phyloP scores from a whole-genome alignment of 1,140 invertebrate species.

The Trinorchestia longiramus region DNA sequence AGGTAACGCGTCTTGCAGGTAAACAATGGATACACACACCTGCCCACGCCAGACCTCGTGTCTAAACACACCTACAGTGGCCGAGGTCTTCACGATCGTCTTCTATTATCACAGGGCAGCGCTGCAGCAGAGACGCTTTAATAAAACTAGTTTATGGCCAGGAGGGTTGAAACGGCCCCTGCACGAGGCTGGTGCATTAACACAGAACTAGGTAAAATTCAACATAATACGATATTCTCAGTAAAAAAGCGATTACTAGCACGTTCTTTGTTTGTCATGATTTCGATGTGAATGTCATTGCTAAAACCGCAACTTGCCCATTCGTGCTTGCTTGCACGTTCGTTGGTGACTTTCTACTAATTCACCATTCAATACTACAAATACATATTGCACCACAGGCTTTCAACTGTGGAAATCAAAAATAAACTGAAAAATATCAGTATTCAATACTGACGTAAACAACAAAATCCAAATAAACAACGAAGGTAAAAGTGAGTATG shows the following conservation, averaged over 20 bases:
- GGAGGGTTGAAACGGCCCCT: background rate
- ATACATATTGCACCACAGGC: background rate
- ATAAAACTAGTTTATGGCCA: background rate
- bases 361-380: background rate
- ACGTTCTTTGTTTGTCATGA: background rate
- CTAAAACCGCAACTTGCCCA: background rate
- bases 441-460: background rate
- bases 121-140: background rate
- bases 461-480: background rate
- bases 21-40: conserved; percentile 42
- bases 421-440: background rate
- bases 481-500: background rate
- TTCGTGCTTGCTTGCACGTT: no score
- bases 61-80: conserved; percentile 17
- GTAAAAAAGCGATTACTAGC: background rate
- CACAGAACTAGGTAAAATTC: background rate
- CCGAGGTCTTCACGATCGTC: conserved; percentile 3
- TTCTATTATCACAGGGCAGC: background rate
- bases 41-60: background rate
- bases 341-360: background rate
- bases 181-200: background rate
- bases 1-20: conserved; percentile 1
- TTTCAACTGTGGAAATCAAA: background rate
- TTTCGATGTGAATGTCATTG: background rate
- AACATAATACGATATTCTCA: background rate